Conservation (phyloP, 2,113 vertebrate species). For the Climacteris rufus region DNA sequence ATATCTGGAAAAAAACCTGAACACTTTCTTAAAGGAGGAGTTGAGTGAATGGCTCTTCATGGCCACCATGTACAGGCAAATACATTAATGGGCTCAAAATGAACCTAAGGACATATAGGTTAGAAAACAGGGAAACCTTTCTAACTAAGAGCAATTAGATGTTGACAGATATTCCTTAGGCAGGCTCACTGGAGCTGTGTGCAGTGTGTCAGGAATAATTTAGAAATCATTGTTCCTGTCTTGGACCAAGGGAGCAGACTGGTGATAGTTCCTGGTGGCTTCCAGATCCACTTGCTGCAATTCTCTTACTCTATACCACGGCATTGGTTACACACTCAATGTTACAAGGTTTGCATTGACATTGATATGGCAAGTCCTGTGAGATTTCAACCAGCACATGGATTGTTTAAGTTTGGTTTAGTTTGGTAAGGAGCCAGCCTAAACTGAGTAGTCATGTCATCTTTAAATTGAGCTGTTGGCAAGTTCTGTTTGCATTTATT, state of each 20-base stretch:
- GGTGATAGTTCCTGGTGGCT: not conserved
- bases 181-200: not conserved
- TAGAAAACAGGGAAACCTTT: not conserved
- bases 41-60: not conserved
- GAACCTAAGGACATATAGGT: not conserved
- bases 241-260: not conserved
- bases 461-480: not conserved
- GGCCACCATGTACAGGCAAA: not conserved
- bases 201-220: not conserved
- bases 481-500: not conserved
- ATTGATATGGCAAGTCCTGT: not conserved
- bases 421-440: not conserved
- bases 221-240: not conserved
- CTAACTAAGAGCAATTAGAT: not conserved
- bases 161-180: not conserved
- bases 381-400: not conserved
- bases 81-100: not conserved
- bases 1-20: not conserved
- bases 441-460: not conserved
- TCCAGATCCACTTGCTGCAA: not conserved
- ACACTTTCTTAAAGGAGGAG: not conserved
- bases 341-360: not conserved
- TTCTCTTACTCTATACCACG: not conserved
- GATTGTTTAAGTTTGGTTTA: not conserved
- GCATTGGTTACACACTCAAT: not conserved